A percentile compares a stretch with the other conserved stretches of the same genome.
These are phyloP conservation scores for Leuciscus waleckii DNA, from an alignment of 2,797 vertebrate genomes.

Conservation along the genomic window DNA sequence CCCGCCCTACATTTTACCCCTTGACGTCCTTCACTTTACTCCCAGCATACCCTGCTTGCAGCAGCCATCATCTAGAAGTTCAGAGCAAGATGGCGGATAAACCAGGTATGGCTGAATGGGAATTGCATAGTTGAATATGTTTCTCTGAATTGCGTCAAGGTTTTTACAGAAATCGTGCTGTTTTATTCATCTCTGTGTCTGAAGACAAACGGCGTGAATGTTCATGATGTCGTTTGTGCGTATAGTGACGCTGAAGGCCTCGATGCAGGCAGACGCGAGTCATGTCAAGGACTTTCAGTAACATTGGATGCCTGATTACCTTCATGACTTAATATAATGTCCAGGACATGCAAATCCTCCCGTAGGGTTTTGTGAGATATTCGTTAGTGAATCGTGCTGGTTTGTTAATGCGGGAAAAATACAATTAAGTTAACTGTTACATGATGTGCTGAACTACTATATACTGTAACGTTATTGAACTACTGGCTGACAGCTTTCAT, in stretches of 20 bases:
- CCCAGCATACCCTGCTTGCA: conserved; percentile 67
- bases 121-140: background rate
- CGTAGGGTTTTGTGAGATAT: background rate
- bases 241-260: conserved; percentile 56
- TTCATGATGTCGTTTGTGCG: background rate
- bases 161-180: too few relatives aligned
- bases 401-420: background rate
- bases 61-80: conserved; percentile 46
- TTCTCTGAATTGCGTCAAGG: rapidly evolving
- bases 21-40: conserved; percentile 55
- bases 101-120: conserved; percentile 71
- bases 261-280: conserved; percentile 51
- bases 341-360: too few relatives aligned
- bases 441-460: too few relatives aligned
- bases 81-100: conserved; percentile 82
- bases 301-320: conserved; percentile 48
- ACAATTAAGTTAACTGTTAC: too few relatives aligned
- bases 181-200: background rate
- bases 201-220: background rate
- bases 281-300: conserved; percentile 78
- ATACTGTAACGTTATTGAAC: too few relatives aligned
- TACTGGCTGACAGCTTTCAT: background rate
- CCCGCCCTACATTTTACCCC: conserved; percentile 1
- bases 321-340: background rate
- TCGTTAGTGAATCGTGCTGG: background rate